Base-by-base conservation (phyloP, 2,888 invertebrate genomes). In the Aphrophora alni region DNA sequence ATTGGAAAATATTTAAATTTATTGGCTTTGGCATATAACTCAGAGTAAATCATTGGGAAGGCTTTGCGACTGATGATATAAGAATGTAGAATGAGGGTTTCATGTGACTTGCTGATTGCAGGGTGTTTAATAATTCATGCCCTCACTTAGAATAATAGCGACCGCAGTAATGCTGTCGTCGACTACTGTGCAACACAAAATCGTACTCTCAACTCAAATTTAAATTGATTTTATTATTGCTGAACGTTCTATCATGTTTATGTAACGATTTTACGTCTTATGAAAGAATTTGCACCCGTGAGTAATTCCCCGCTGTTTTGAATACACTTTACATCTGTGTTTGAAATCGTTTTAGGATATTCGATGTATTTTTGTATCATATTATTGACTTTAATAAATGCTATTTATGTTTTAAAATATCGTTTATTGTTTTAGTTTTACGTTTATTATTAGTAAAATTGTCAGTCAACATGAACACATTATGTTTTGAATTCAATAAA, bases 161-260 rank as follows among this genome's bases (percentile, higher is more conserved):
- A 59, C 59, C 59, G 59, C 59, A n/a, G 21, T 59, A 59, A 21
- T 44, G 21, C 59, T 59, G 14, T n/a, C 59, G 21, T 44, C 8
- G 44, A 44, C 8, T 14, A 2, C 59, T n/a, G 59, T 59, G 59
- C n/a, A 10, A 59, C 59, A 59, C 59, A 59, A 59, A 59, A 59
- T 59, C 59, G 21, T 59, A 21, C 59, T 59, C 59, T 69, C 26
- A 27, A 24, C 38, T 76, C 77, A 72, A 78, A 78, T 78, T 78
- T 78, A 78, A 78, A 78, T 78, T 72, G 70, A 72, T 78, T 78
- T 78, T 78, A 78, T 78, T 78, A 25, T 21, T 14, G 5, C 59
- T 21, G 59, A 59, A 59, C 10, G 59, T 2, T 59, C 44, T 17
- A 14, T 59, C 59, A 59, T 59, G 59, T 59, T 59, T 59, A 59